These are phyloP conservation scores for Drosophila ficusphila DNA, from an alignment of 1,140 invertebrate species.

Conservation along the genomic window DNA sequence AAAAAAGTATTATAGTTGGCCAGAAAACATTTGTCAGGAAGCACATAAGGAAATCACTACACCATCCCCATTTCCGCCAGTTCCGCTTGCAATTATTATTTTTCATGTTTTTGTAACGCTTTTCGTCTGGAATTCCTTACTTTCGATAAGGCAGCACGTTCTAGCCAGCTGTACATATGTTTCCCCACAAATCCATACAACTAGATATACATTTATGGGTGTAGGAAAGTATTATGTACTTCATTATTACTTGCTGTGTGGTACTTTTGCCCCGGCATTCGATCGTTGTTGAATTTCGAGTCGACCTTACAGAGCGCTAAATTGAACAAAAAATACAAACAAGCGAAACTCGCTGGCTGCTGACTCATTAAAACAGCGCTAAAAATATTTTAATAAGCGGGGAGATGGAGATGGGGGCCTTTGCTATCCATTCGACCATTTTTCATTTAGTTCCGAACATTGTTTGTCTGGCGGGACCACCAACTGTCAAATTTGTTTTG, in stretches of 20 bases:
- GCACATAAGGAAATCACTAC: background rate
- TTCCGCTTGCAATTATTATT: slow-evolving; percentile 32
- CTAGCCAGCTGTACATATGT: slow-evolving; percentile 25
- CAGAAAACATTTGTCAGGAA: background rate
- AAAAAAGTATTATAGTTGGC: no score
- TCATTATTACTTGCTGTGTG: slow-evolving; percentile 35
- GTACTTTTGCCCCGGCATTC: slow-evolving; percentile 27
- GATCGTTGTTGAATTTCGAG: slow-evolving; percentile 55
- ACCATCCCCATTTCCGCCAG: slow-evolving; percentile 22
- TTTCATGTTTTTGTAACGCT: background rate
- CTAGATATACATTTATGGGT: background rate
- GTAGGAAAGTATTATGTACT: slow-evolving; percentile 19
- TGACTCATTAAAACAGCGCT: slow-evolving; percentile 72
- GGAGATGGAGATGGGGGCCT: slow-evolving; percentile 1
- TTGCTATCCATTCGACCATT: slow-evolving; percentile 47
- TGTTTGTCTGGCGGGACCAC: slow-evolving; percentile 34
- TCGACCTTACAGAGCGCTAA: slow-evolving; percentile 58
- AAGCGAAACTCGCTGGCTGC: slow-evolving; percentile 52
- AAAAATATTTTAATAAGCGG: slow-evolving; percentile 44
- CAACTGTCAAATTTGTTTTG: slow-evolving; percentile 36
- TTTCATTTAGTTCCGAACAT: slow-evolving; percentile 51
- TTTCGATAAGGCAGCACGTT: slow-evolving; percentile 51
- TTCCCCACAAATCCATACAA: background rate
- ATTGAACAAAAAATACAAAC: slow-evolving; percentile 44
- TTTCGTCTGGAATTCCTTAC: slow-evolving; percentile 22